Evolutionary conservation across 2,797 vertebrate species (phyloP).

Genomic region (Sebastes kiyomatsui): DNA sequence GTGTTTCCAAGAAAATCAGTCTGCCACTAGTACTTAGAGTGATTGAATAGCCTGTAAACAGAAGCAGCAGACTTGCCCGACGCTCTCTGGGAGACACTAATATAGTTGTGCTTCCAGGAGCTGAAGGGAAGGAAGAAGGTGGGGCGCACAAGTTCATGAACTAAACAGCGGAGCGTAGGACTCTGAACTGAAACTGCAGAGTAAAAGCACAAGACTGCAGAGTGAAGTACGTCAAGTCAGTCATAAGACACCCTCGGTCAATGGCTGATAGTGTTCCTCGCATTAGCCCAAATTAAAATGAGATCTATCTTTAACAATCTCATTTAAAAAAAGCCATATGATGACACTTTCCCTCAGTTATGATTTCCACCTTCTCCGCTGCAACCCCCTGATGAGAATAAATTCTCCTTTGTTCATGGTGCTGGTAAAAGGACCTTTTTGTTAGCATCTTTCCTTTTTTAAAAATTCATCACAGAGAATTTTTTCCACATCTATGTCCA

Average conservation of each 20-base stretch:
- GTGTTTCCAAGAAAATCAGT: slow-evolving; percentile 71
- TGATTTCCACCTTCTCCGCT: slow-evolving; percentile 43
- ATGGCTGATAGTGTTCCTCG: slow-evolving; percentile 80
- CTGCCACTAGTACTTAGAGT: slow-evolving; percentile 72
- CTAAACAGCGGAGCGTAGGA: slow-evolving; percentile 41
- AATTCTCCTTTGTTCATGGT: slow-evolving; percentile 53
- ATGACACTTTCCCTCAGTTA: slow-evolving; percentile 68
- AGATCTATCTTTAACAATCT: slow-evolving; percentile 80
- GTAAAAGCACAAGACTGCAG: slow-evolving; percentile 82
- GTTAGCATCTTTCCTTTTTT: slow-evolving; percentile 33
- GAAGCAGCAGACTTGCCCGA: slow-evolving; percentile 66
- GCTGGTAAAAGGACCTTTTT: slow-evolving; percentile 42
- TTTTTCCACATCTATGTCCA: slow-evolving; percentile 58
- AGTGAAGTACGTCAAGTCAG: slow-evolving; percentile 75
- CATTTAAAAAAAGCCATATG: slow-evolving; percentile 74
- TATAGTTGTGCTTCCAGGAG: slow-evolving; percentile 63
- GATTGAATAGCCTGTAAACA: slow-evolving; percentile 76
- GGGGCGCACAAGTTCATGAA: slow-evolving; percentile 68
- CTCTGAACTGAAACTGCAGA: slow-evolving; percentile 68
- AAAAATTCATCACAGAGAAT: slow-evolving; percentile 49
- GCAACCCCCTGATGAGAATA: slow-evolving; percentile 47
- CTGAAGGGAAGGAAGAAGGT: slow-evolving; percentile 38
- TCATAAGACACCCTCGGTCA: slow-evolving; percentile 81
- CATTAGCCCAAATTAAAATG: slow-evolving; percentile 82
- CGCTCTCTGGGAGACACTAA: slow-evolving; percentile 71